These are phyloP conservation scores for Pedetes capensis DNA, from an alignment of 2,113 vertebrate species.

Conservation along the genomic window DNA sequence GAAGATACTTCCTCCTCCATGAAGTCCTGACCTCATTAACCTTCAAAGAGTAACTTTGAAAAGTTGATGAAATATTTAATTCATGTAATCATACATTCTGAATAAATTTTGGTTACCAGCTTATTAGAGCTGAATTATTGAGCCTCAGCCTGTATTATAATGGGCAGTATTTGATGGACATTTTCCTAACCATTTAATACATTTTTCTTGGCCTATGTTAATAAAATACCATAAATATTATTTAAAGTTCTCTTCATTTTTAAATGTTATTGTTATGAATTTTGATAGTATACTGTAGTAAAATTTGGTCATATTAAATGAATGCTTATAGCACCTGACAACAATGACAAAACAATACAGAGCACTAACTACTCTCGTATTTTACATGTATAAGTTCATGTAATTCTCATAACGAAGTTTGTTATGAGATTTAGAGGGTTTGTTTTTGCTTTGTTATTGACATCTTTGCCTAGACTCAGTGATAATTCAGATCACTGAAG, in stretches of 20 bases:
- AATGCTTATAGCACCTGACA: too few species aligned
- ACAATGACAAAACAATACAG: too few species aligned
- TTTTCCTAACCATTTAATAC: background rate
- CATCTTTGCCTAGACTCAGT: background rate
- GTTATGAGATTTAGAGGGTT: background rate
- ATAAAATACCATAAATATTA: slow-evolving; percentile 2
- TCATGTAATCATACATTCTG: background rate
- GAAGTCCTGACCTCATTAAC: background rate
- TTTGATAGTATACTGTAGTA: background rate
- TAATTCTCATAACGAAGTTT: background rate
- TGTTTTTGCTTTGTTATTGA: slow-evolving; percentile 4
- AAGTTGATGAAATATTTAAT: slow-evolving; percentile 11
- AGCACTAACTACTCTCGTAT: background rate
- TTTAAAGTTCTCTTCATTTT: background rate
- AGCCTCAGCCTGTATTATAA: background rate
- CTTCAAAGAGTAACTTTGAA: background rate
- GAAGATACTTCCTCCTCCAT: background rate
- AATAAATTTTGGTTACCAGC: background rate
- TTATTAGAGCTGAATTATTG: slow-evolving; percentile 26
- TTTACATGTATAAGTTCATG: background rate
- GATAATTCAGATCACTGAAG: background rate
- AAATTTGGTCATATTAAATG: background rate
- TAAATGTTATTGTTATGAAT: background rate
- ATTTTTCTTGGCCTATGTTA: background rate
- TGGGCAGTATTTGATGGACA: background rate